Evolutionary conservation across 2,888 invertebrate genomes (phyloP), one percentile per base, ranked within the genome.

Genomic region (Lamproptera curius): DNA sequence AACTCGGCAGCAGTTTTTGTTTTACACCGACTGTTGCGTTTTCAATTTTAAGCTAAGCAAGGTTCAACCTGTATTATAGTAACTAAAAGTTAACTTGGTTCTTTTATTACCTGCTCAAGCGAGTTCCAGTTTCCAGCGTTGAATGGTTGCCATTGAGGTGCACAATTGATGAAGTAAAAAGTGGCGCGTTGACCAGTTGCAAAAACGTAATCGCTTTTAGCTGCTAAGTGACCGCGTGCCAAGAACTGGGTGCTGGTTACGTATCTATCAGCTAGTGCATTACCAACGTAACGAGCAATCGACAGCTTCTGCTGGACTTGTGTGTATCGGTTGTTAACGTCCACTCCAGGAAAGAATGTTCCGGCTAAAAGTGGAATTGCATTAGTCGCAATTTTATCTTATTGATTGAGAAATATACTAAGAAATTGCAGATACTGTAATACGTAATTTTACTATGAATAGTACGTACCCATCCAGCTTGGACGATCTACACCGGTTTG

Each of bases 71-170:
- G n/a, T n/a, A n/a, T n/a, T n/a, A n/a, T n/a, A n/a, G n/a, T n/a
- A 23, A 23, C 23, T 8, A 23, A 6, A 8, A 4, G 4, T 6
- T 6, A 23, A 23, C 4, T 23, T 23, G 23, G 8, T 6, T 4
- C 4, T 23, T 23, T 23, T 8, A 37, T 39, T 42, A 70, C 71
- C 42, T 56, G 58, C 57, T 89, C 88, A 9, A 88, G 58, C 6
- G 55, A 59, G 53, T 75, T 72, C 89, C 89, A 89, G 57, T 89
- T 89, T 6, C 87, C 84, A 3, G 63, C 77, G 55, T 90, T 90
- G 59, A 89, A 86, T 0, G 72, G 72, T 50, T 90, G 89, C 91
- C 91, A 92, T 55, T 92, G 91, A 1, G 91, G 91, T 0, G 89
- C 89, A 0, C 79, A 84, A 58, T 92, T 92, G 16, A 90, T 65